Base-by-base conservation (phyloP, 64 coral and sea anemone genomes). In the Cladopsammia gracilis region DNA sequence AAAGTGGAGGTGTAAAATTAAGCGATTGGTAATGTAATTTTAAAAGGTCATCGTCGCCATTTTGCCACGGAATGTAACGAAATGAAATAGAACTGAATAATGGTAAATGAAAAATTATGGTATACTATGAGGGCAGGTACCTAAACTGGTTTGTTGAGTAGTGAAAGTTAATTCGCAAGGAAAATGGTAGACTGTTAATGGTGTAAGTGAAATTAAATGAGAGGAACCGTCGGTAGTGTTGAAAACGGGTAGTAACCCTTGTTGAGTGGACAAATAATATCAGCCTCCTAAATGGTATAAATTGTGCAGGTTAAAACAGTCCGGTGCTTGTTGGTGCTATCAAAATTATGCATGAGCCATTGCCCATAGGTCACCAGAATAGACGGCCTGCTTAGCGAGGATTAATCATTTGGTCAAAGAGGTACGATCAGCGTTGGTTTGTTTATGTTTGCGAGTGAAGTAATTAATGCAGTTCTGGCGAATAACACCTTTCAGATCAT, bases 401-500 rank as follows among this genome's bases (percentile, higher is more conserved):
- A 92, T 57, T 8, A 85, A 45, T 0, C 34, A 26, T 51, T 49
- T 69, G 23, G 47, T 43, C 20, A 47, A 47, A 22, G 14, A 0
- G 82, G 23, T 9, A 16, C 60, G 6, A 62, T 19, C 19, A 16
- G 10, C 2, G 64, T 87, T 53, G 26, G 47, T 22, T 44, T 51
- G 9, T 34, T 24, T 70, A 14, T 62, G 70, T 7, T 71, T 43
- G 1, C 34, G 15, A 2, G 9, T 2, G 49, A 44, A 93, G 25
- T 57, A 88, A 1, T 78, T 2, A 1, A 78, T 78, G 25, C 72
- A 23, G 4, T 5, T 10, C 4, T 10, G 10, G 18, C 87, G 65
- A 6, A 94, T 52, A 16, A 20, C 26, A 7, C 10, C 2, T 46
- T 93, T 93, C 18, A 83, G 56, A 34, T 68, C 47, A 4, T 93